Conservation (phyloP, 1,140 invertebrate genomes). For the Sycophila sp. region DNA sequence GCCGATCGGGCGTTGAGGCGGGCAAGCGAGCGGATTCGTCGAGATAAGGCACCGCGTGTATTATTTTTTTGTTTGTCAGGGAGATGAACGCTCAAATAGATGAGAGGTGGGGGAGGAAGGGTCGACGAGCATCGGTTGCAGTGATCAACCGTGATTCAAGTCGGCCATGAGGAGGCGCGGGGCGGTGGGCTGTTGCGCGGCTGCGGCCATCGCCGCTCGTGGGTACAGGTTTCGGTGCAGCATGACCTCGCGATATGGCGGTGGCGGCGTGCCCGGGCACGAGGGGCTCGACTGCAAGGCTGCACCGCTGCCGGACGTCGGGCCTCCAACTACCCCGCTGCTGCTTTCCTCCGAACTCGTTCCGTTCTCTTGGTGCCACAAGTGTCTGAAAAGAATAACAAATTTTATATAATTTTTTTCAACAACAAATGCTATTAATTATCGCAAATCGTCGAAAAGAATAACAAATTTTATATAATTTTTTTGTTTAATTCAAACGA, state of each 20-base stretch:
- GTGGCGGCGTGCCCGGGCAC: constrained; percentile 58
- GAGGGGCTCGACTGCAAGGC: too few relatives aligned
- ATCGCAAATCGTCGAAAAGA: constrained; percentile 20
- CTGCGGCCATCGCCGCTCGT: constrained; percentile 22
- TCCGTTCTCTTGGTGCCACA: constrained; percentile 33
- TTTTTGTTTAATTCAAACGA: too few relatives aligned
- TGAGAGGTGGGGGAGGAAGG: too few relatives aligned
- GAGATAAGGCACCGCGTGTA: too few relatives aligned
- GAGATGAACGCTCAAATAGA: too few relatives aligned
- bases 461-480: neutral
- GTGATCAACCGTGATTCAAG: neutral
- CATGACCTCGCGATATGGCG: constrained; percentile 59
- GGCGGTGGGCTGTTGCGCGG: neutral
- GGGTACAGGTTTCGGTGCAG: constrained; percentile 47
- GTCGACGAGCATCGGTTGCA: too few relatives aligned
- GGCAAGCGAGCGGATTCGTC: too few relatives aligned
- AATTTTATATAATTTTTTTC: neutral
- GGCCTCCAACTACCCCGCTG: constrained; percentile 3
- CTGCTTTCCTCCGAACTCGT: neutral
- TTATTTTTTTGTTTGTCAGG: too few relatives aligned
- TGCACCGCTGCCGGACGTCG: constrained; percentile 9
- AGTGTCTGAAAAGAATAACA: constrained; percentile 4
- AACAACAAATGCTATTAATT: too few relatives aligned
- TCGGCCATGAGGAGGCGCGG: neutral
- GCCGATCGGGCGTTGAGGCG: too few relatives aligned